Evolutionary conservation across 2,888 invertebrate species (phyloP), one percentile per base, ranked within the genome.

Genomic region (Polydrusus cervinus): DNA sequence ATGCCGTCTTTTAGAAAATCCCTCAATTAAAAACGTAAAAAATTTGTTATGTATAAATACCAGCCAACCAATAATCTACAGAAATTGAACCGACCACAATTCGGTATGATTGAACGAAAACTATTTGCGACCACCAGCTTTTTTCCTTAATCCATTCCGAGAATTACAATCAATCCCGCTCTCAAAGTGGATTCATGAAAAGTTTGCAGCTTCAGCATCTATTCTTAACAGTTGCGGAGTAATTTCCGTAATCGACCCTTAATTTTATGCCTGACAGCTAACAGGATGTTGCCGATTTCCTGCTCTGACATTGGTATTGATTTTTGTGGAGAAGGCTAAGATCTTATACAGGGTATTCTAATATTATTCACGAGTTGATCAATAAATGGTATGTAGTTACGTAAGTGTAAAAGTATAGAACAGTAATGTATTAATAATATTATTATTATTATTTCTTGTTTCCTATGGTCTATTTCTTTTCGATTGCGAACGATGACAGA

Each of bases 201-300:
- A 60, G 57, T 60, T 60, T 60, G 40, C 57, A 16, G 38, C 38
- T 16, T 38, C 57, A 38, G 57, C 16, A 14, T 38, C 38, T 18
- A 60, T 18, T 60, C 57, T 60, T 60, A 18, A 60, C 18, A 60
- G 57, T 60, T 38, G 16, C 18, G 30, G 38, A 38, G 57, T 60
- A 60, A 60, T 60, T 60, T 60, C 10, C 34, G 7, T 14, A 38
- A 57, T 57, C 34, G 57, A 34, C 34, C 38, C 14, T 38, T 60
- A 38, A 60, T 38, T 60, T 30, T 60, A 60, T 60, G 38, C 3
- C 11, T 18, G 57, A 9, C 18, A 60, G 40, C 16, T 10, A n/a
- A 6, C 34, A 55, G 55, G 55, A 55, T 14, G 14, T 34, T 55
- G 25, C 13, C 9, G n/a, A 55, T 55, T 55, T 34, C 55, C 55